phyloP scores from a whole-genome alignment of 2,113 vertebrate genomes.

The Blennius ocellaris region DNA sequence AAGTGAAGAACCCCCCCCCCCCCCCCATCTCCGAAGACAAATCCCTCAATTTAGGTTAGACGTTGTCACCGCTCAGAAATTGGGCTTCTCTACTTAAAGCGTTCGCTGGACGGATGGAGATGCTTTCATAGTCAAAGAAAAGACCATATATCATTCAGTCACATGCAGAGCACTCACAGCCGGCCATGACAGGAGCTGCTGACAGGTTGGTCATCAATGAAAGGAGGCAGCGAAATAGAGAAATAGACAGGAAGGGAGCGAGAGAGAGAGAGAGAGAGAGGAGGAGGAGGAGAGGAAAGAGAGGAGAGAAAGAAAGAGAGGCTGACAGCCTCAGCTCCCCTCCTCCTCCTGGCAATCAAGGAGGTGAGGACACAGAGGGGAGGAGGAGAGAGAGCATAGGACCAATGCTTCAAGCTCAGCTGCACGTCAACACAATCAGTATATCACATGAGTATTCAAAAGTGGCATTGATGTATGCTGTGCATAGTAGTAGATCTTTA shows the following conservation, averaged over 20 bases:
- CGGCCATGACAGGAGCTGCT: constrained; percentile 67
- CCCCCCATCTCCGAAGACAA: constrained; percentile 46
- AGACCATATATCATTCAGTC: constrained; percentile 38
- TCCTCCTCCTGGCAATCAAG: constrained; percentile 58
- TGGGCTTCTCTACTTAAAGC: constrained; percentile 38
- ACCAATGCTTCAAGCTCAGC: constrained; percentile 70
- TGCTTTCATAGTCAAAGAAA: constrained; percentile 39
- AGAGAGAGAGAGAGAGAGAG: not conserved
- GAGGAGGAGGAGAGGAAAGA: too few species aligned
- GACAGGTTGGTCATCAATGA: constrained; percentile 73
- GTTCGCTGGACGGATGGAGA: constrained; percentile 44
- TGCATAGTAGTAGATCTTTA: constrained; percentile 42
- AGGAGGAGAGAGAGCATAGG: constrained; percentile 48
- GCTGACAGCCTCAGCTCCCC: constrained; percentile 57
- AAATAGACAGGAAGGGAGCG: constrained; percentile 38
- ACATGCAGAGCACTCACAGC: constrained; percentile 53
- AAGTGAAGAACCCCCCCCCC: constrained; percentile 31
- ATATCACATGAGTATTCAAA: constrained; percentile 49
- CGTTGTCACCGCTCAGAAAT: constrained; percentile 42
- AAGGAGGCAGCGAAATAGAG: constrained; percentile 37
- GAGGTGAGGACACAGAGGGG: constrained; percentile 66
- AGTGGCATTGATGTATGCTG: constrained; percentile 54
- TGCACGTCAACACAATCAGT: constrained; percentile 70
- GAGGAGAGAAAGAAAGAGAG: constrained; percentile 43
- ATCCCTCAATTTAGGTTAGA: constrained; percentile 58